Percentiles rank a stretch among this genome's conserved stretches.
These are phyloP conservation scores for Montipora capricornis DNA, from an alignment of 64 coral and sea anemone genomes.

Conservation along the genomic window DNA sequence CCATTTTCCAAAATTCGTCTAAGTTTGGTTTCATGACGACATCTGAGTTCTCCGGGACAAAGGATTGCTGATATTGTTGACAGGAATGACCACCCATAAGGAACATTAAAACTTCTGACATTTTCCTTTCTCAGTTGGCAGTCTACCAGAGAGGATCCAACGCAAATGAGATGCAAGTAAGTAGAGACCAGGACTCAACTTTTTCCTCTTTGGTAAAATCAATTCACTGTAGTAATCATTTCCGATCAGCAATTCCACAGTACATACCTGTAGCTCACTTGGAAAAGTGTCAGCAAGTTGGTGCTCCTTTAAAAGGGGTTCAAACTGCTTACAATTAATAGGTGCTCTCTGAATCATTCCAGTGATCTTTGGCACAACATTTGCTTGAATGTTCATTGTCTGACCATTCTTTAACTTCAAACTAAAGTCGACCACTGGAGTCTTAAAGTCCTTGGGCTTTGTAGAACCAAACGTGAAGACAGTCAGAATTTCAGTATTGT, in stretches of 20 bases:
- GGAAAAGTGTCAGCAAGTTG: constrained; percentile 42
- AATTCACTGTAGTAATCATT: constrained; percentile 71
- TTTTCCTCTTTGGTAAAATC: not conserved
- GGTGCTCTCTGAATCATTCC: no score
- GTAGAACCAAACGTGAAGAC: constrained; percentile 61
- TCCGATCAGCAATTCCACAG: constrained; percentile 61
- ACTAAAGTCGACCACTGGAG: not conserved
- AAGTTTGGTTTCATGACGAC: constrained; percentile 37
- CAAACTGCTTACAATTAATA: constrained; percentile 27
- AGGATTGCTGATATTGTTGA: constrained; percentile 7
- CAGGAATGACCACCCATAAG: not conserved
- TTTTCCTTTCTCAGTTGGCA: constrained; percentile 32
- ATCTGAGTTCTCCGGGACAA: not conserved
- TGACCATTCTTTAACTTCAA: constrained; percentile 56
- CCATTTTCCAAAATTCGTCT: constrained; percentile 75
- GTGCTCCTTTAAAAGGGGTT: constrained; percentile 35
- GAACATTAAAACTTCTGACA: constrained; percentile 12
- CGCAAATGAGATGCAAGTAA: constrained; percentile 64
- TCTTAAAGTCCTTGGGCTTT: not conserved
- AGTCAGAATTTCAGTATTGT: constrained; percentile 40
- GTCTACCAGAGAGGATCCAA: constrained; percentile 63
- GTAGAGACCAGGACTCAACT: constrained; percentile 61
- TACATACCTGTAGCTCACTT: not conserved
- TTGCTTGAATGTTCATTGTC: constrained; percentile 60
- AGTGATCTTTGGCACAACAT: not conserved